Evolutionary conservation across 2,113 vertebrate genomes (phyloP).

Genomic region (Peromyscus californicus): DNA sequence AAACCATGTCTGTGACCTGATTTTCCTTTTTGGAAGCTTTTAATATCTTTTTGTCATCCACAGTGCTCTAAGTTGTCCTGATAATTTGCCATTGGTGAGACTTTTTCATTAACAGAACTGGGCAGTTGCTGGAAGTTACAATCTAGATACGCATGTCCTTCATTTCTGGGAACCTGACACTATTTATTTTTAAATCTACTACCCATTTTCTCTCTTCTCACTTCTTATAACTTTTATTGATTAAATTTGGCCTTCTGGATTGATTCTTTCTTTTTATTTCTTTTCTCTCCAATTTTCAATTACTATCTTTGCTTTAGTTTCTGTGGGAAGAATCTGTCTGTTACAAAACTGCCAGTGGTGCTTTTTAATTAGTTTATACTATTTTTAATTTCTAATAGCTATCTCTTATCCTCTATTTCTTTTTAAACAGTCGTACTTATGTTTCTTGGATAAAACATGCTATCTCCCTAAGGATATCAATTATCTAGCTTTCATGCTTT

Average conservation of each 20-base stretch:
- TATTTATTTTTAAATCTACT: constrained; percentile 45
- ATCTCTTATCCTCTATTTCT: constrained; percentile 12
- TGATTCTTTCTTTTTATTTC: constrained; percentile 24
- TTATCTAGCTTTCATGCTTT: constrained; percentile 8
- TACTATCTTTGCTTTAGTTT: constrained; percentile 30
- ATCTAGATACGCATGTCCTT: constrained; percentile 12
- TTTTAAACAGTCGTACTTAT: constrained; percentile 58
- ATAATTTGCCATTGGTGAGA: not conserved
- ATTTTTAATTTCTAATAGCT: constrained; percentile 49
- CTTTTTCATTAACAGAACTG: constrained; percentile 28
- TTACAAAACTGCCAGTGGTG: constrained; percentile 21
- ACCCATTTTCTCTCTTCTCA: constrained; percentile 42
- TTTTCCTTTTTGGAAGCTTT: constrained; percentile 44
- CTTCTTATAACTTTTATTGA: constrained; percentile 53
- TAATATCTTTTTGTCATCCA: constrained; percentile 30
- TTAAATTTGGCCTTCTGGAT: constrained; percentile 29
- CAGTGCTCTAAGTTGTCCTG: constrained; percentile 41
- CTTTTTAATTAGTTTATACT: not conserved
- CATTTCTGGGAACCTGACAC: constrained; percentile 22
- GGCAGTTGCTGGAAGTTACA: constrained; percentile 21
- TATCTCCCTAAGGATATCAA: constrained; percentile 43
- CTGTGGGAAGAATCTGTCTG: constrained; percentile 9
- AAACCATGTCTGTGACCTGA: not conserved
- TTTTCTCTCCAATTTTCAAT: constrained; percentile 18
- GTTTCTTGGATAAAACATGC: constrained; percentile 49